phyloP scores from a whole-genome alignment of 2,888 invertebrate species.

The Alentia gelatinosa region DNA sequence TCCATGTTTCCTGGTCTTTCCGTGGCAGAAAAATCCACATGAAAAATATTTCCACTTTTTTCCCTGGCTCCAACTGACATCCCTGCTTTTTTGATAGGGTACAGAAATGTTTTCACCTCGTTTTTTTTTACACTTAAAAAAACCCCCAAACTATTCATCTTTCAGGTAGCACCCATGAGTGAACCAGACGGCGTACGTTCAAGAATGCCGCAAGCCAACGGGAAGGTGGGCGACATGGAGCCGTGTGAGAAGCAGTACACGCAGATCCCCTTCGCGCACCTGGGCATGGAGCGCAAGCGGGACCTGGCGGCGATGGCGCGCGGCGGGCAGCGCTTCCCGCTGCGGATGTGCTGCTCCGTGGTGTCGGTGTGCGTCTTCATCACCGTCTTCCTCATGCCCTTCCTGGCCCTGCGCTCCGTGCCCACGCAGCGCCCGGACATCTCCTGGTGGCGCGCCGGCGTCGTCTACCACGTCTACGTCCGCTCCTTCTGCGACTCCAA shows the following conservation, averaged over 20 bases:
- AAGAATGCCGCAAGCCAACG: background rate
- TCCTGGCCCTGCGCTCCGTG: background rate
- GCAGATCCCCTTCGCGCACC: background rate
- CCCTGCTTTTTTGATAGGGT: too few relatives aligned
- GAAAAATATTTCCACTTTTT: too few relatives aligned
- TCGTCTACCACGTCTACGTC: background rate
- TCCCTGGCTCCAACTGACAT: too few relatives aligned
- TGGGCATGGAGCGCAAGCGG: background rate
- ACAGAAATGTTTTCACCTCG: too few relatives aligned
- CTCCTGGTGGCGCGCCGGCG: constrained; percentile 2
- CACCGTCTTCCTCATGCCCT: constrained; percentile 40
- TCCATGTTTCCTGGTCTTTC: too few relatives aligned
- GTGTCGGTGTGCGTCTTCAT: constrained; percentile 7
- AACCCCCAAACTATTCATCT: too few relatives aligned
- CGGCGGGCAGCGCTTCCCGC: background rate
- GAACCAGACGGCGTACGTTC: background rate
- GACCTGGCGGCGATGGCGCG: background rate
- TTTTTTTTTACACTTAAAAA: too few relatives aligned
- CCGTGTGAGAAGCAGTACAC: constrained; percentile 34
- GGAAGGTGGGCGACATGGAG: background rate
- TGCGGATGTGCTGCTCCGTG: background rate
- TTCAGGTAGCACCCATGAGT: background rate
- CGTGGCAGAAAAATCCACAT: too few relatives aligned
- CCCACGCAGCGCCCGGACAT: background rate
- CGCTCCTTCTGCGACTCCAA: constrained; percentile 10